Evolutionary conservation across 2,888 invertebrate species (phyloP).

Genomic region (Tipula lateralis): DNA sequence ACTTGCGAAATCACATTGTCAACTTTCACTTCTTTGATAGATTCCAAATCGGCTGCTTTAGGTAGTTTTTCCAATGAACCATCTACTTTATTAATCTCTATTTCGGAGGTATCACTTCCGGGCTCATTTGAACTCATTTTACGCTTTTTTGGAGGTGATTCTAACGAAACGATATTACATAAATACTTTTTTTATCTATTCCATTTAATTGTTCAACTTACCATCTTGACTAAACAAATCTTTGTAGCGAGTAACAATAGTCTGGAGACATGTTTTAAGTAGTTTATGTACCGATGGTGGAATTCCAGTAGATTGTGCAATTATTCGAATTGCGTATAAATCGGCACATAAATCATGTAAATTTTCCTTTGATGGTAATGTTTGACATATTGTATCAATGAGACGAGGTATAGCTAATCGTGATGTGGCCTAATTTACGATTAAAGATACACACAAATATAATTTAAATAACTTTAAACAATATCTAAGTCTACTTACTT

Average conservation of each 20-base stretch:
- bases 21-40: background rate
- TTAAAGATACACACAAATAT: conserved; percentile 6
- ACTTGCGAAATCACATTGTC: background rate
- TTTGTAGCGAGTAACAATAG: conserved; percentile 35
- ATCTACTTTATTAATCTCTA: background rate
- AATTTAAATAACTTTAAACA: background rate
- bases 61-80: background rate
- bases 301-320: conserved; percentile 48
- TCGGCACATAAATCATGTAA: conserved; percentile 49
- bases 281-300: conserved; percentile 47
- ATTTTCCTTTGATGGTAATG: conserved; percentile 48
- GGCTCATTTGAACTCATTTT: conserved; percentile 32
- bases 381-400: conserved; percentile 48
- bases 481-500: conserved; percentile 52
- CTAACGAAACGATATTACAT: background rate
- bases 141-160: conserved; percentile 35
- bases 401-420: conserved; percentile 48
- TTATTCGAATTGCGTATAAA: conserved; percentile 48
- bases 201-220: conserved; percentile 27
- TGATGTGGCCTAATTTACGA: conserved; percentile 42
- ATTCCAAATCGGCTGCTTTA: background rate
- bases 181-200: background rate
- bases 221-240: conserved; percentile 34
- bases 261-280: conserved; percentile 45
- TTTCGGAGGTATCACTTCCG: background rate